Evolutionary conservation across 2,113 vertebrate species (phyloP).

Genomic region (Protobothrops mucrosquamatus): DNA sequence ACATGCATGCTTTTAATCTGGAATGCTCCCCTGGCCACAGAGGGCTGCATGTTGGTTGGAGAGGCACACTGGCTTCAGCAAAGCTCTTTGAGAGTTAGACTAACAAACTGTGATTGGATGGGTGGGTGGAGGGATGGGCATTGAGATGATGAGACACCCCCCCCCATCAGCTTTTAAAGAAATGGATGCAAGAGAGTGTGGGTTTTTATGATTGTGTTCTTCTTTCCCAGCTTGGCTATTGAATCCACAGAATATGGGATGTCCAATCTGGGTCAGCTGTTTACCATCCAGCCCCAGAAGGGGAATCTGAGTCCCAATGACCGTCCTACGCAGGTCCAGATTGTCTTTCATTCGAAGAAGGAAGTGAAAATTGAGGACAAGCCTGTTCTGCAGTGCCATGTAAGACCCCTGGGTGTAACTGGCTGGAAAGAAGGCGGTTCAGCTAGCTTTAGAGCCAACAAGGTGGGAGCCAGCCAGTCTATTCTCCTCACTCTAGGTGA

Average conservation of each 20-base stretch:
- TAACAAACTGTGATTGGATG: not conserved
- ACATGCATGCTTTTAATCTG: not conserved
- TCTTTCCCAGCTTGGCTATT: conserved; percentile 74
- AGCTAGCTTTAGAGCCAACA: not conserved
- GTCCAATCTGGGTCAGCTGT: conserved; percentile 66
- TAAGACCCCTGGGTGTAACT: conserved; percentile 49
- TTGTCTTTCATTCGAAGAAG: conserved; percentile 73
- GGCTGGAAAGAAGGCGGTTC: not conserved
- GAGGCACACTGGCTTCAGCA: not conserved
- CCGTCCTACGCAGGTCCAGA: conserved; percentile 67
- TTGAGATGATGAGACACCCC: not conserved
- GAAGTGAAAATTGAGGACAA: conserved; percentile 75
- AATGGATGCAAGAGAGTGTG: not conserved
- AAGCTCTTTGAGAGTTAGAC: not conserved
- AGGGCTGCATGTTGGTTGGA: not conserved
- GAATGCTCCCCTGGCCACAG: not conserved
- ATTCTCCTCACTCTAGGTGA: conserved; percentile 73
- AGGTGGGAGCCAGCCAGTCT: not conserved
- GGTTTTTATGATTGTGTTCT: not conserved
- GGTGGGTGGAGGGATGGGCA: not conserved
- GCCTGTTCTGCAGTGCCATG: conserved; percentile 81
- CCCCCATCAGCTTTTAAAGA: not conserved
- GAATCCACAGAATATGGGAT: conserved; percentile 46
- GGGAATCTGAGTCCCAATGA: conserved; percentile 69
- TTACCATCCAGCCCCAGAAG: conserved; percentile 73